phyloP scores from a whole-genome alignment of 2,797 vertebrate species.

The Sebastes cheni region DNA sequence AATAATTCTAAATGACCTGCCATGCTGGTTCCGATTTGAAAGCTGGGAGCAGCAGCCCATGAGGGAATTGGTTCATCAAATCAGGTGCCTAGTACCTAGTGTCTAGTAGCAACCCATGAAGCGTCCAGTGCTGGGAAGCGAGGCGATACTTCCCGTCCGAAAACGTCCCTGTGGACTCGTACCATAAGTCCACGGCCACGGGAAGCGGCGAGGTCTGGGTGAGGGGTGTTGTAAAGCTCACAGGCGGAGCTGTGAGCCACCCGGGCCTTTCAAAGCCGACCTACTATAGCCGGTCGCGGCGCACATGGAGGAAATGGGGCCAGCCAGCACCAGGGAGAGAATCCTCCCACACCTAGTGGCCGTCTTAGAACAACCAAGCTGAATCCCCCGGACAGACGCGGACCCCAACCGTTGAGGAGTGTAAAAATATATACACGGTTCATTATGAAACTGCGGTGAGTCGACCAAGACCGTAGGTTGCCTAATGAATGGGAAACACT shows the following conservation, averaged over 20 bases:
- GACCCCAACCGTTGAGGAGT: background rate
- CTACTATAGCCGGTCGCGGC: background rate
- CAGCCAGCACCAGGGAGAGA: too few relatives aligned
- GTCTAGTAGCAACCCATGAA: too few relatives aligned
- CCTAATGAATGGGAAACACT: background rate
- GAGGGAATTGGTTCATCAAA: too few relatives aligned
- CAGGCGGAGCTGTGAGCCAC: background rate
- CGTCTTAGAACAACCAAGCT: background rate
- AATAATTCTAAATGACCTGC: too few relatives aligned
- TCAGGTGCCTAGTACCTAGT: too few relatives aligned
- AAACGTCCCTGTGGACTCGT: too few relatives aligned
- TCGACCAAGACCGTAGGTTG: background rate
- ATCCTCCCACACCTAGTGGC: background rate
- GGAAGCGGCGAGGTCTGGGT: background rate
- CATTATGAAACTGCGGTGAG: background rate
- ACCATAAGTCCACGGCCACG: background rate
- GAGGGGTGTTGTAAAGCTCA: background rate
- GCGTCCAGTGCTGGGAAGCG: too few relatives aligned
- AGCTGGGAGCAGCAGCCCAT: too few relatives aligned
- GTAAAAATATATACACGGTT: background rate
- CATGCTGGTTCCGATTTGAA: too few relatives aligned
- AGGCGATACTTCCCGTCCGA: too few relatives aligned
- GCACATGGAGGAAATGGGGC: background rate
- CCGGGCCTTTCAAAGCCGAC: background rate
- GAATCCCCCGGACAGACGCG: background rate